Conservation (phyloP, 2,888 invertebrate species). For the Drosophila kuntzei region DNA sequence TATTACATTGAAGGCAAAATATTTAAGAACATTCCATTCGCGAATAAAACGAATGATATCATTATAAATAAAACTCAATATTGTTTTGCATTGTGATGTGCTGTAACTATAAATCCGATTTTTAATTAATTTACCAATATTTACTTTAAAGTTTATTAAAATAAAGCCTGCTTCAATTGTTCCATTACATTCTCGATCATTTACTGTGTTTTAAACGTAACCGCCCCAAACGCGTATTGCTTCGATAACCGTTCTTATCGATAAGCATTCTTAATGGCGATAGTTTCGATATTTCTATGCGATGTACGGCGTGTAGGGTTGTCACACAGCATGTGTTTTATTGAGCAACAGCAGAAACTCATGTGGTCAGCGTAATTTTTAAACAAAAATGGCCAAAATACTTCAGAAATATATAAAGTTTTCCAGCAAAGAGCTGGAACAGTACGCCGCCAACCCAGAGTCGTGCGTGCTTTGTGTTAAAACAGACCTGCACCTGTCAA, state of each 20-base stretch:
- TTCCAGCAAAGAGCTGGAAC: conserved; percentile 85
- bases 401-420: conserved; percentile 84
- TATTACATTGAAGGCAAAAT: conserved; percentile 56
- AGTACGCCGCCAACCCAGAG: conserved; percentile 86
- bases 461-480: conserved; percentile 86
- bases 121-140: neutral
- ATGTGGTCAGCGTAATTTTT: conserved; percentile 47
- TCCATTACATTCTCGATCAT: conserved; percentile 18
- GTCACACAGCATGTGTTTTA: conserved; percentile 19
- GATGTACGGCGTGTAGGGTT: conserved; percentile 23
- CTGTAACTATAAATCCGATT: neutral
- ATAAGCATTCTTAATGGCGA: neutral
- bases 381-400: conserved; percentile 78
- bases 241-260: conserved; percentile 16
- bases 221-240: conserved; percentile 22
- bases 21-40: conserved; percentile 44
- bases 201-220: conserved; percentile 33
- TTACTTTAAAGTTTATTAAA: neutral
- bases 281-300: conserved; percentile 9
- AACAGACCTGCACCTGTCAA: conserved; percentile 86
- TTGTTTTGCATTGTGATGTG: neutral
- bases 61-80: neutral
- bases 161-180: neutral
- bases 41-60: conserved; percentile 50
- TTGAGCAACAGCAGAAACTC: conserved; percentile 46